phyloP scores from a whole-genome alignment of 2,113 vertebrate species.

The Eretmochelys imbricata region DNA sequence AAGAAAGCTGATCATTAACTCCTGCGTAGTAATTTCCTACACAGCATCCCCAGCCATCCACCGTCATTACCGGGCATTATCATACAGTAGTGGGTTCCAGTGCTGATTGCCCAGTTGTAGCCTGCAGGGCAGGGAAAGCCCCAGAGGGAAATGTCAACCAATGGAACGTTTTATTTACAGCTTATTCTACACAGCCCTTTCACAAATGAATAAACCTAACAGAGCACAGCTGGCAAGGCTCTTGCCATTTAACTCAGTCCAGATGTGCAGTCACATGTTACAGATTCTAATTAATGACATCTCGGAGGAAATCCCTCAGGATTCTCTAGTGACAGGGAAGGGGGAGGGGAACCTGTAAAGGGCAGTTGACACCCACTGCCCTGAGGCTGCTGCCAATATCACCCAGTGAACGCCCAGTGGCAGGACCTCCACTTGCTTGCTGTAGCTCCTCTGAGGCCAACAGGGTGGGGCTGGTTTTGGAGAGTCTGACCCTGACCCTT shows the following conservation, averaged over 20 bases:
- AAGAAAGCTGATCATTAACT: slow-evolving; percentile 36
- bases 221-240: slow-evolving; percentile 70
- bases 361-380: background rate
- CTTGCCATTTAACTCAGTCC: slow-evolving; percentile 69
- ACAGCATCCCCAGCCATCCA: background rate
- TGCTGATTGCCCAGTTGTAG: background rate
- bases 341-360: slow-evolving; percentile 37
- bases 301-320: slow-evolving; percentile 53
- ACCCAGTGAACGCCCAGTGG: background rate
- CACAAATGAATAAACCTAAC: slow-evolving; percentile 72
- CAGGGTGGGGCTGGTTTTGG: fast-evolving
- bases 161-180: slow-evolving; percentile 63
- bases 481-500: background rate
- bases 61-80: background rate
- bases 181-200: slow-evolving; percentile 46
- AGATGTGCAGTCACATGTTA: slow-evolving; percentile 64
- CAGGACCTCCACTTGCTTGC: fast-evolving
- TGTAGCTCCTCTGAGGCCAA: background rate
- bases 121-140: slow-evolving; percentile 1
- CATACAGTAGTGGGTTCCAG: slow-evolving; percentile 3
- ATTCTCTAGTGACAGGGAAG: background rate
- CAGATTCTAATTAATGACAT: slow-evolving; percentile 64
- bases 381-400: background rate
- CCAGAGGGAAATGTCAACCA: slow-evolving; percentile 69
- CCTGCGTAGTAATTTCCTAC: background rate